Evolutionary conservation across 2,797 vertebrate species (phyloP).

Genomic region (Phataginus tetradactyla): DNA sequence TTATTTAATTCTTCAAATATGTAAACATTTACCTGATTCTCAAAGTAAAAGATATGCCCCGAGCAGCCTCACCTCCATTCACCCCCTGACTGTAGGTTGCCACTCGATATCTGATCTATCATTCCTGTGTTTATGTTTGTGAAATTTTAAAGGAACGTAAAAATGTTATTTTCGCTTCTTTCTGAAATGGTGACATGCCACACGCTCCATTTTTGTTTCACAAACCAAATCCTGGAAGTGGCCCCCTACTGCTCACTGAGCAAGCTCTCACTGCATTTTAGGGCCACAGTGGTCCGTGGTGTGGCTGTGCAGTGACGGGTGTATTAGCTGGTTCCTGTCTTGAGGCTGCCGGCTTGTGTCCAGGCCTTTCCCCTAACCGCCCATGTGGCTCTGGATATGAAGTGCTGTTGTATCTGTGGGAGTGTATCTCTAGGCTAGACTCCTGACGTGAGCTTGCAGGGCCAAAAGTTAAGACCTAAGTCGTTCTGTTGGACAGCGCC

Average conservation of each 20-base stretch:
- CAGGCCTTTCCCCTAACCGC: background rate
- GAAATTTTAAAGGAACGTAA: background rate
- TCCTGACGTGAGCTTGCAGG: background rate
- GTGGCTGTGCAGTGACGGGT: background rate
- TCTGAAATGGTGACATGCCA: background rate
- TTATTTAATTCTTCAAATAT: background rate
- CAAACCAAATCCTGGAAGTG: background rate
- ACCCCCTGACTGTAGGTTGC: background rate
- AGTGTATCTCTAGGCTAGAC: background rate
- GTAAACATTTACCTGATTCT: background rate
- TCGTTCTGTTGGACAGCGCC: background rate
- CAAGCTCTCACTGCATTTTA: background rate
- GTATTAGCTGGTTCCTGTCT: background rate
- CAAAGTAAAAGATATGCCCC: background rate
- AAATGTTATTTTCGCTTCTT: background rate
- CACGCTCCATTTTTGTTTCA: background rate
- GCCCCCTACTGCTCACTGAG: background rate
- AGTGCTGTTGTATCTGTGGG: background rate
- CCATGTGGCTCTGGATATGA: background rate
- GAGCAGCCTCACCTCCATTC: background rate
- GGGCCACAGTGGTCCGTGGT: background rate
- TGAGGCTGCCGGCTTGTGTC: background rate
- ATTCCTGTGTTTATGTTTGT: background rate
- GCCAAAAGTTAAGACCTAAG: background rate
- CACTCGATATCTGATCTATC: background rate